Evolutionary conservation across 2,113 vertebrate genomes (phyloP), one percentile per base, ranked within the genome.

Genomic region (Ancistrus triradiatus): DNA sequence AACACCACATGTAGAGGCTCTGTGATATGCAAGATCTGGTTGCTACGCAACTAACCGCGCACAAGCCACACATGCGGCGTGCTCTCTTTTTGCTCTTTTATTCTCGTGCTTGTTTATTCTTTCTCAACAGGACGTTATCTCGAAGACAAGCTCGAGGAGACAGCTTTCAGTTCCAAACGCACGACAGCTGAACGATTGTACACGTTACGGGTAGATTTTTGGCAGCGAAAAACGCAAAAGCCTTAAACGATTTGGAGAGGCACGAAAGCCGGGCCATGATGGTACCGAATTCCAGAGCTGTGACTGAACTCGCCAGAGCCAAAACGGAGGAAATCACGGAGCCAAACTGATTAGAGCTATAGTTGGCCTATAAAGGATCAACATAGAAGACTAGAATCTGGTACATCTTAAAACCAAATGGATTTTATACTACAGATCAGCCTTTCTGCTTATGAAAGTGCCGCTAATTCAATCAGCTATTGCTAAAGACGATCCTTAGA

Each of bases 41-140:
- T 74, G 70, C 75, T 75, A 77, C 18, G 70, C 76, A 81, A 80
- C 74, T 66, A 72, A 68, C 66, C 59, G 65, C 56, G 76, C 64
- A 64, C 38, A 59, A 2, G 9, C 40, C 55, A 67, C 46, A 47
- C 47, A 35, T 14, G 18, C 65, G 52, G 35, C 57, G 47, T 19
- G 15, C 25, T 19, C 21, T 18, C n/a, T 27, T 15, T 18, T 28
- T 31, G 15, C 48, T 46, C 24, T 49, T 21, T 53, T 63, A 40
- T 33, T 58, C 35, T 24, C 37, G 15, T 40, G 35, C 7, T 42
- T 19, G 37, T 57, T 42, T 13, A 14, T 2, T 66, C 67, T 57
- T 43, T 55, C 44, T 66, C 31, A 40, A 51, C 50, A 67, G 19
- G 62, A 72, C 68, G 65, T 69, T 61, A 63, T 78, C 60, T 46